These are phyloP conservation scores for Manacus vitellinus DNA, from an alignment of 2,113 vertebrate genomes.

Conservation along the genomic window DNA sequence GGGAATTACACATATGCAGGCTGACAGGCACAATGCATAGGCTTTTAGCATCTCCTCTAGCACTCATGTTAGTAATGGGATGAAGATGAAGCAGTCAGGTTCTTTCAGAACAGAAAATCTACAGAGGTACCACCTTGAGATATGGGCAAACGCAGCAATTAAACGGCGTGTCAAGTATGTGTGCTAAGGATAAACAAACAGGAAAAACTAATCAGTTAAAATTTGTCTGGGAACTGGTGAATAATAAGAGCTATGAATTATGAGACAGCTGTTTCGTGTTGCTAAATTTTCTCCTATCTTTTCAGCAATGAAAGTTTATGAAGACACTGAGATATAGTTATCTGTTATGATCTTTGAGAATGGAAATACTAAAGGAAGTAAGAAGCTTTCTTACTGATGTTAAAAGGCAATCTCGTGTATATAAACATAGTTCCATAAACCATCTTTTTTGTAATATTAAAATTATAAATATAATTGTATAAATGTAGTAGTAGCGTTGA, in stretches of 20 bases:
- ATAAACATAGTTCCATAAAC: background rate
- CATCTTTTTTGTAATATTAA: background rate
- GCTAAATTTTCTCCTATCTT: background rate
- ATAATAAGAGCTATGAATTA: constrained; percentile 12
- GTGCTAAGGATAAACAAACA: constrained; percentile 21
- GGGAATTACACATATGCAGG: background rate
- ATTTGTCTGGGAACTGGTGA: constrained; percentile 18
- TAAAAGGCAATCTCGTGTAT: background rate
- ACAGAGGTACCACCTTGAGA: background rate
- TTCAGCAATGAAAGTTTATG: background rate
- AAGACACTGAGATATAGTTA: background rate
- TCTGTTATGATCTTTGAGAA: accelerated
- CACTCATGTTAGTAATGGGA: background rate
- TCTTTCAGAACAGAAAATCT: background rate
- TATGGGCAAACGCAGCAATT: background rate
- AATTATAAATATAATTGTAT: background rate
- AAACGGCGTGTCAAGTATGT: constrained; percentile 11
- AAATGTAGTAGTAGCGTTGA: background rate
- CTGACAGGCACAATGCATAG: background rate
- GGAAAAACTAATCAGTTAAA: constrained; percentile 27
- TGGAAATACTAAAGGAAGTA: background rate
- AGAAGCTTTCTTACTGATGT: background rate
- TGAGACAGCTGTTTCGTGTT: background rate
- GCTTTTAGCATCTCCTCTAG: background rate
- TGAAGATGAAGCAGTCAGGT: background rate